phyloP scores from a whole-genome alignment of 2,888 invertebrate species.

The Nudaria mundana region DNA sequence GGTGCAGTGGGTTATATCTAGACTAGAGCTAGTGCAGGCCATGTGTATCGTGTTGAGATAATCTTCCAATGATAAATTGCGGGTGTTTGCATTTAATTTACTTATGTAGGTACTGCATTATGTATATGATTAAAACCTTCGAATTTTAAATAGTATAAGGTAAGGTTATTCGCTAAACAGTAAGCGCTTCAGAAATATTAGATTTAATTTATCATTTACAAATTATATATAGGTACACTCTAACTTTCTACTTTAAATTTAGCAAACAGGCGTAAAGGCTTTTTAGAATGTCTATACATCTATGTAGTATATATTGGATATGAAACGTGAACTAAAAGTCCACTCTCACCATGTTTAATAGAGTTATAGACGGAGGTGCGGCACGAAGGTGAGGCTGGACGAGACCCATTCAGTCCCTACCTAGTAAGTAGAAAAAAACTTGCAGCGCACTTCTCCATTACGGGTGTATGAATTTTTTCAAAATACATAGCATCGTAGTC shows the following conservation, averaged over 20 bases:
- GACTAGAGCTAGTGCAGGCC: conserved; percentile 6
- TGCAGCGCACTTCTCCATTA: conserved; percentile 3
- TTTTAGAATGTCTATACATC: no score
- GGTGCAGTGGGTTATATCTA: conserved; percentile 17
- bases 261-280: no score
- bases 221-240: no score
- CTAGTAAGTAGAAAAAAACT: conserved; percentile 4
- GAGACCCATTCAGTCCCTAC: conserved; percentile 5
- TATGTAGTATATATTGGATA: background rate
- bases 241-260: no score
- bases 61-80: conserved; percentile 3
- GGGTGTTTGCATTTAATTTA: background rate
- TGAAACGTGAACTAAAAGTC: background rate
- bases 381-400: conserved; percentile 12
- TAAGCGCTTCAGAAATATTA: no score
- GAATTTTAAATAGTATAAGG: background rate
- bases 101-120: background rate
- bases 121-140: background rate
- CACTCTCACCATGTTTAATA: conserved; percentile 1
- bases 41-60: conserved; percentile 8
- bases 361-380: conserved; percentile 8
- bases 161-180: no score
- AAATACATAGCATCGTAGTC: conserved; percentile 6
- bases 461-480: background rate
- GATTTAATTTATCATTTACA: no score